Base-by-base conservation (phyloP, 2,113 vertebrate species). In the Semicossyphus pulcher region DNA sequence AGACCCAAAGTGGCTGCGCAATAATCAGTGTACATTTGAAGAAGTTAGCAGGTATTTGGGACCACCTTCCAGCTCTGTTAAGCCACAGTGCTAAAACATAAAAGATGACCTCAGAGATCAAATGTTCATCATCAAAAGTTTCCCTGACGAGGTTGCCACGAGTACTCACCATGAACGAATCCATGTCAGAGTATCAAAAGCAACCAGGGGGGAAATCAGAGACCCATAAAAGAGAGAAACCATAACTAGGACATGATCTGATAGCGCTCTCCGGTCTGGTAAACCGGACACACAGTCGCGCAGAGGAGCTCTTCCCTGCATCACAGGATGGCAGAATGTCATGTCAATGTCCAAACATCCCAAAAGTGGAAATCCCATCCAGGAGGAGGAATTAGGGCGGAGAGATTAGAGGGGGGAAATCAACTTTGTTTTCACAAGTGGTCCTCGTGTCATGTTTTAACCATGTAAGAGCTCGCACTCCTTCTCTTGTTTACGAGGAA, bases 381-480 rank as follows among this genome's bases (percentile, higher is more conserved):
- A 89, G 85, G 71, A 84, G 69, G 60, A 11, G n/a, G 86, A 80
- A 87, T 90, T 83, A 82, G 47, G 79, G 52, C 47, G 10, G 53
- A 64, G 34, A 69, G 70, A 58, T 80, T 52, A 72, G 41, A 47
- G 53, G 57, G 44, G 20, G 28, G 62, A 83, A 85, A 87, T 90
- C 75, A 75, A 88, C 58, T 78, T 86, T 61, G 60, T 64, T 78
- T 65, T 72, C 7, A 23, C 47, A 53, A 77, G 64, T 70, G 57
- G 29, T 39, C 39, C 41, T 64, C 53, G 36, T 78, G 74, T 73
- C 47, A 23, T 32, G 29, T 73, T 57, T 65, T 48, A 52, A 56
- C 32, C 61, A 15, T 36, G 16, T 39, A 42, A 60, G 25, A 58
- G 26, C 12, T 20, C 20, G 36, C 26, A 21, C 1, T n/a, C 45